These are phyloP conservation scores for Poeciliopsis presidionis DNA, from an alignment of 2,797 vertebrate species.

Conservation along the genomic window DNA sequence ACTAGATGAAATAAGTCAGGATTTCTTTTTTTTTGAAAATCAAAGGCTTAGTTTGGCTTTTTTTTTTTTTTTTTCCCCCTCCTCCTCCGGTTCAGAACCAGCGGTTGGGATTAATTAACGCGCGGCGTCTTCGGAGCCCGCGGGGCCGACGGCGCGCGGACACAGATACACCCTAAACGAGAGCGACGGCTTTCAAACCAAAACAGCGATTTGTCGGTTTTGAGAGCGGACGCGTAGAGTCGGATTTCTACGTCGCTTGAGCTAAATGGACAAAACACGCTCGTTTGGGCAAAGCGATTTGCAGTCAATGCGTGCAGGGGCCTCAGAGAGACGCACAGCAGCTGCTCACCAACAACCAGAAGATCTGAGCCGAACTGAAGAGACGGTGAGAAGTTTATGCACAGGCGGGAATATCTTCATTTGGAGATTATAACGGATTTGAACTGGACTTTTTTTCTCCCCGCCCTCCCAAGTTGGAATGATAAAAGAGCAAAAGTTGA, in stretches of 20 bases:
- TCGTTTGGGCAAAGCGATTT: constrained; percentile 38
- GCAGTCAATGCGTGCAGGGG: constrained; percentile 21
- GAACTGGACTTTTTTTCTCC: background rate
- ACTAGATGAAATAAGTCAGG: constrained; percentile 55
- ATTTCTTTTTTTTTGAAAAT: constrained; percentile 32
- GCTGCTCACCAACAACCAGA: constrained; percentile 16
- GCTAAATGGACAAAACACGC: constrained; percentile 17
- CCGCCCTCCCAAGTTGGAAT: background rate
- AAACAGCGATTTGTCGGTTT: constrained; percentile 19
- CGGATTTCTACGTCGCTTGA: constrained; percentile 4
- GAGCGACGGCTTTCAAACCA: constrained; percentile 19
- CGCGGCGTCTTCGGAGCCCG: constrained; percentile 32
- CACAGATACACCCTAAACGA: constrained; percentile 26
- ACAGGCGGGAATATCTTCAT: background rate
- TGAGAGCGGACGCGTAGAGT: background rate
- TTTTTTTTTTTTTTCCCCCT: background rate
- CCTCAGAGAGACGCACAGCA: background rate
- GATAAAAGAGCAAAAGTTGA: background rate
- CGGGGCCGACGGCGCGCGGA: constrained; percentile 35
- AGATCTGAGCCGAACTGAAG: background rate
- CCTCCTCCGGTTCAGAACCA: constrained; percentile 11
- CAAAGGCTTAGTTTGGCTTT: constrained; percentile 32
- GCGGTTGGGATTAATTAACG: constrained; percentile 67
- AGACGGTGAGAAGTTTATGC: background rate
- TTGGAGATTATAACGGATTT: background rate